Percentiles rank a stretch among this genome's conserved stretches.
Conservation (phyloP, 2,888 invertebrate species). For the Trissolcus brochymenae region DNA sequence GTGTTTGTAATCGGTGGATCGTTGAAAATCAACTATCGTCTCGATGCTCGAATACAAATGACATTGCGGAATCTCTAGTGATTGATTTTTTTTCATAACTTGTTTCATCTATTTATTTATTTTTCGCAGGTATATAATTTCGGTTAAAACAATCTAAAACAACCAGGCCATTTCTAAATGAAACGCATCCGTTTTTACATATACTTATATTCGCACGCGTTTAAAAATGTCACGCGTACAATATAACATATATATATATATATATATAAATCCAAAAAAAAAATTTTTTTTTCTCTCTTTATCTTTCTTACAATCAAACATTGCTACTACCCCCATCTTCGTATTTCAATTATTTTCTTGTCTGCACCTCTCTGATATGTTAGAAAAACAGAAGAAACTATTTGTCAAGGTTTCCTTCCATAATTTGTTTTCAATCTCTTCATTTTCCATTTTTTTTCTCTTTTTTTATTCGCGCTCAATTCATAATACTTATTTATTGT, state of each 20-base stretch:
- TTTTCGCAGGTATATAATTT: slow-evolving; percentile 48
- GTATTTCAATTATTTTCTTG: slow-evolving; percentile 14
- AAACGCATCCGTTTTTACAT: slow-evolving; percentile 47
- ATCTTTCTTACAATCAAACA: slow-evolving; percentile 52
- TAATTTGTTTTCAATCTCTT: slow-evolving; percentile 1
- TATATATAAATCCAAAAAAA: slow-evolving; percentile 37
- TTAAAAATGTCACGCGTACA: slow-evolving; percentile 5
- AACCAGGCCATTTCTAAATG: slow-evolving; percentile 38
- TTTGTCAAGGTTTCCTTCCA: slow-evolving; percentile 45
- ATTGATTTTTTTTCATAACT: slow-evolving; percentile 20
- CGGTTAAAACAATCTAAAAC: slow-evolving; percentile 48
- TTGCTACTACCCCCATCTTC: slow-evolving; percentile 54
- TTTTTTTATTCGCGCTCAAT: slow-evolving; percentile 56
- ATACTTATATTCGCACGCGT: slow-evolving; percentile 50
- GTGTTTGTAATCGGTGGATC: slow-evolving; percentile 42
- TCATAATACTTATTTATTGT: slow-evolving; percentile 68
- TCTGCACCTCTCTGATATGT: slow-evolving; percentile 62
- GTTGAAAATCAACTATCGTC: slow-evolving; percentile 31
- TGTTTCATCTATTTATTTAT: slow-evolving; percentile 8
- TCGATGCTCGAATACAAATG: slow-evolving; percentile 34
- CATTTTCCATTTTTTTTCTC: slow-evolving; percentile 47
- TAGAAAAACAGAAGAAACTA: slow-evolving; percentile 59
- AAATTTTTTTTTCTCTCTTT: slow-evolving; percentile 3
- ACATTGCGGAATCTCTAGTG: slow-evolving; percentile 36
- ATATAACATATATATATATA: slow-evolving; percentile 50